Evolutionary conservation across 2,888 invertebrate genomes (phyloP).

Genomic region (Trissonchulus sp.): DNA sequence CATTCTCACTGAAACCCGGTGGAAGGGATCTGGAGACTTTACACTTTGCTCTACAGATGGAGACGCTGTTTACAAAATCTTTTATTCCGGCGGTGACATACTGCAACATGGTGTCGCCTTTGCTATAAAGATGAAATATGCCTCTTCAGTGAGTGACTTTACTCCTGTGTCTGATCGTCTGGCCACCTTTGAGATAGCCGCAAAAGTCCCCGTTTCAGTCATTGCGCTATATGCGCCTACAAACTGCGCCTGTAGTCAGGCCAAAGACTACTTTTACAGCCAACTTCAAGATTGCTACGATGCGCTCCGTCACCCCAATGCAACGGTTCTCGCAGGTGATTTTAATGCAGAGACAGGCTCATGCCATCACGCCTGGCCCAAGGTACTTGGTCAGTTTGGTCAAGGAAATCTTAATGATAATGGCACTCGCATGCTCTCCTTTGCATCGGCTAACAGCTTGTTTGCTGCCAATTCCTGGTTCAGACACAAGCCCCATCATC

Average conservation of each 20-base stretch:
- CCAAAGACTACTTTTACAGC: slow-evolving; percentile 12
- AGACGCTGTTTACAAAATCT: not conserved
- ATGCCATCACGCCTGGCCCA: not conserved
- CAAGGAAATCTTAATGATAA: slow-evolving; percentile 3
- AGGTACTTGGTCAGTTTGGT: not conserved
- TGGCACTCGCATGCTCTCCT: not conserved
- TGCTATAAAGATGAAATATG: not conserved
- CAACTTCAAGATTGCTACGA: not conserved
- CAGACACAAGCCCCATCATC: not conserved
- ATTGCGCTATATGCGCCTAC: slow-evolving; percentile 18
- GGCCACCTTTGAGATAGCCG: not conserved
- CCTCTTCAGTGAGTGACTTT: not conserved
- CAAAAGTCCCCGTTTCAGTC: too few species aligned
- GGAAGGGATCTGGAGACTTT: not conserved
- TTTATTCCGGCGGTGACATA: slow-evolving; percentile 14
- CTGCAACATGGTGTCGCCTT: not conserved
- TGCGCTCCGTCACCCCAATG: not conserved
- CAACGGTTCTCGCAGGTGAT: not conserved
- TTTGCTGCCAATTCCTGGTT: not conserved
- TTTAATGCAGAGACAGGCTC: slow-evolving; percentile 18
- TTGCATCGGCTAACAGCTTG: not conserved
- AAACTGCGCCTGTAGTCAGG: not conserved
- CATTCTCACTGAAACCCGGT: not conserved
- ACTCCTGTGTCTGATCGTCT: slow-evolving; percentile 13
- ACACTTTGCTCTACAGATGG: not conserved